Evolutionary conservation across 2,888 invertebrate genomes (phyloP).

Genomic region (Agrochola lychnidis): DNA sequence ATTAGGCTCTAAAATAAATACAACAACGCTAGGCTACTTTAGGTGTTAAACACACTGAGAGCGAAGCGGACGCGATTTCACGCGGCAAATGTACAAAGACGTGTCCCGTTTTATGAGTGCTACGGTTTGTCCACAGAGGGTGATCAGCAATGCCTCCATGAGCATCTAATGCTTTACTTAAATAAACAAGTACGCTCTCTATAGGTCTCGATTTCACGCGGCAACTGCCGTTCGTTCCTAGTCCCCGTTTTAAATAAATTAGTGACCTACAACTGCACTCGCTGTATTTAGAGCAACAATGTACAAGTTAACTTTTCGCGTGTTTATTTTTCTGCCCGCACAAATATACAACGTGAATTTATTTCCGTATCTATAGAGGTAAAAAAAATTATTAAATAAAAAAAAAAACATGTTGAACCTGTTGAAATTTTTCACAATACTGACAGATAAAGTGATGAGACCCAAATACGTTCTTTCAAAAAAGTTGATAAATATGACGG

Average conservation of each 20-base stretch:
- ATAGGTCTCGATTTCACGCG: conserved; percentile 51
- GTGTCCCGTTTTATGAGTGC: conserved; percentile 38
- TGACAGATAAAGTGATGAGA: background rate
- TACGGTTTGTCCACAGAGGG: conserved; percentile 44
- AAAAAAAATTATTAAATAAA: conserved; percentile 25
- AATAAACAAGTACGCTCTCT: conserved; percentile 54
- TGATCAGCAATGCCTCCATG: conserved; percentile 43
- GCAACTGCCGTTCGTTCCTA: conserved; percentile 19
- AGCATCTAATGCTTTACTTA: conserved; percentile 54
- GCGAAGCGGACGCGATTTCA: conserved; percentile 42
- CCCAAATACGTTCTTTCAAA: background rate
- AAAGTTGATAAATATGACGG: background rate
- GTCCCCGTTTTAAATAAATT: conserved; percentile 57
- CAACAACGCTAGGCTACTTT: conserved; percentile 73
- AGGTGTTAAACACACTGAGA: conserved; percentile 50
- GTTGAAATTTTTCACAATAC: background rate
- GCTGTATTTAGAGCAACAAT: conserved; percentile 45
- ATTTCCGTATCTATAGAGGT: conserved; percentile 7
- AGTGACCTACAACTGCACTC: conserved; percentile 52
- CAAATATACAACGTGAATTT: conserved; percentile 49
- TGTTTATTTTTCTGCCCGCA: conserved; percentile 49
- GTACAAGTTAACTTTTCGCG: conserved; percentile 36
- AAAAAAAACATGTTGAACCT: background rate
- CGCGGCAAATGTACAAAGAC: conserved; percentile 47
- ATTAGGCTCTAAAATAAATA: conserved; percentile 89